These are phyloP conservation scores for Melanotaenia pygmaea DNA, from an alignment of 2,797 vertebrate species.

Conservation along the genomic window DNA sequence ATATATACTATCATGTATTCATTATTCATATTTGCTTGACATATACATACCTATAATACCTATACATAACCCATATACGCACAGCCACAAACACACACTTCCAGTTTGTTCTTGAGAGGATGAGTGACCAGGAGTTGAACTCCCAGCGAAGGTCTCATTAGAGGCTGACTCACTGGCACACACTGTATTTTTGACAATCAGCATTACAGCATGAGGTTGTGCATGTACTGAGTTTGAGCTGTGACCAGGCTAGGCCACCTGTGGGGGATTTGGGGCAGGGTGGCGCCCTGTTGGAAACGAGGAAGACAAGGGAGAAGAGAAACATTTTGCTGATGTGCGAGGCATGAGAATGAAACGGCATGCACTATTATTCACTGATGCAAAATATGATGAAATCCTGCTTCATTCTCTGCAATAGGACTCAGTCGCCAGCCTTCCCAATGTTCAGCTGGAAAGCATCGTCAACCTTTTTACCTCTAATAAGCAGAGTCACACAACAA, in stretches of 20 bases:
- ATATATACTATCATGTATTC: constrained; percentile 16
- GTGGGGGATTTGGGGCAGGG: constrained; percentile 77
- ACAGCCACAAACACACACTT: constrained; percentile 33
- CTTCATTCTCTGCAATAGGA: constrained; percentile 20
- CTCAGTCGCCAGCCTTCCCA: constrained; percentile 18
- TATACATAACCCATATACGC: neutral
- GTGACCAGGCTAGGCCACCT: constrained; percentile 76
- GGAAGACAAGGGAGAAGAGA: constrained; percentile 46
- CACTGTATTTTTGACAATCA: constrained; percentile 36
- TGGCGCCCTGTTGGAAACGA: constrained; percentile 55
- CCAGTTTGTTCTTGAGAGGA: constrained; percentile 50
- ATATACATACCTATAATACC: too few species aligned
- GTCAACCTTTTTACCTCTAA: constrained; percentile 32
- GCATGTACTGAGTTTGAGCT: constrained; percentile 40
- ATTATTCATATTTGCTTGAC: neutral
- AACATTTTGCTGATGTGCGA: constrained; percentile 44
- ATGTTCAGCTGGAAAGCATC: constrained; percentile 17
- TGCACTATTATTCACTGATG: constrained; percentile 26
- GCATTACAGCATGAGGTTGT: constrained; percentile 27
- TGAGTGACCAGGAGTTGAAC: constrained; percentile 79
- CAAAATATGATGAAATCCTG: constrained; percentile 49
- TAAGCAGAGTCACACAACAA: constrained; percentile 38
- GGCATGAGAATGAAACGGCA: constrained; percentile 30
- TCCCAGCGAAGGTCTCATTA: constrained; percentile 76
- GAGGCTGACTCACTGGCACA: constrained; percentile 67